Base-by-base conservation (phyloP, 2,888 invertebrate genomes). In the Germaria angustata region DNA sequence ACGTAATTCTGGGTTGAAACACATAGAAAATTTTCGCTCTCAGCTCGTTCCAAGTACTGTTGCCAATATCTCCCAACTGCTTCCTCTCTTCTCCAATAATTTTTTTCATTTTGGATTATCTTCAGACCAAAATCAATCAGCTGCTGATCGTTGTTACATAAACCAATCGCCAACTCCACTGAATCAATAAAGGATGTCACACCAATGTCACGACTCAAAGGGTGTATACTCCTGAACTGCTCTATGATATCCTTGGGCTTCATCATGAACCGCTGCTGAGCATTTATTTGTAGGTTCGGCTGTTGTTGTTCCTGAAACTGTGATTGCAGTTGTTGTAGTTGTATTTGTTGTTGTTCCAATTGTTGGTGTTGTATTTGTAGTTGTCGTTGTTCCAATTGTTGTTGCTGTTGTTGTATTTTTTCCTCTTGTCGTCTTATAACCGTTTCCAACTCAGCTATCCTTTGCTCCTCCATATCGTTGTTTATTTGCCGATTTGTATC, bases 1-100 rank as follows among this genome's bases (percentile, higher is more conserved):
- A 44, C 15, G 61, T 61, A 22, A 44, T 22, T 41, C 39, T 61
- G 36, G 24, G 36, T 61, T 61, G 22, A 61, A 24, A 61, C 8
- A n/a, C 8, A 5, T 28, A 61, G 22, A 41, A 22, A 24, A 41
- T 22, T 59, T 36, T 59, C 22, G n/a, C n/a, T n/a, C n/a, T n/a
- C n/a, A n/a, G n/a, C n/a, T n/a, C n/a, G 0, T 11, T 15, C 28
- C 28, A 28, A 28, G 28, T 36, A 32, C 6, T 32, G 13, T 5
- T 57, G 15, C 36, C 36, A 36, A 36, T 36, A 36, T 36, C 22
- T 59, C 32, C 36, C 39, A 59, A n/a, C 22, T 7, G 20, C 59
- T 22, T 59, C 13, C 22, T 59, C 41, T 28, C 28, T 28, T 28
- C 59, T 41, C 59, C 59, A 15, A 22, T 8, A 36, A 13, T 36